Evolutionary conservation across 1,140 invertebrate genomes (phyloP).

Genomic region (Bombyx mandarina): DNA sequence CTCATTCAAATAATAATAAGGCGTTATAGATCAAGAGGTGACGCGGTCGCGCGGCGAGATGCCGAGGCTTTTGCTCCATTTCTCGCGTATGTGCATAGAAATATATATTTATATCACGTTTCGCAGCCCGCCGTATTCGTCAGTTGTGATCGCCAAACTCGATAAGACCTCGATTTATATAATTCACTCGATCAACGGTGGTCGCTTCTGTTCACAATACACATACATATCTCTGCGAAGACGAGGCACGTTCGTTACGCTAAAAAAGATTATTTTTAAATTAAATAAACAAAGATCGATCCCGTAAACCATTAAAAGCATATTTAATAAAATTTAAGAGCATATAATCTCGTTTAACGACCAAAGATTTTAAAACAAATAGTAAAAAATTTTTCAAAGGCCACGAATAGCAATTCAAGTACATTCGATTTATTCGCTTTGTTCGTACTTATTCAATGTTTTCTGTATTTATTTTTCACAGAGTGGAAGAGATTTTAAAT

Average conservation of each 20-base stretch:
- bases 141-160: constrained; percentile 54
- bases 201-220: constrained; percentile 43
- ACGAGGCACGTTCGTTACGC: constrained; percentile 14
- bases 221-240: constrained; percentile 33
- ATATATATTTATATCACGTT: constrained; percentile 63
- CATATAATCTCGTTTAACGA: too few species aligned
- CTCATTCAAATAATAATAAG: constrained; percentile 70
- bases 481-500: constrained; percentile 45
- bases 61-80: constrained; percentile 25
- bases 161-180: constrained; percentile 66
- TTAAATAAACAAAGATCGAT: too few species aligned
- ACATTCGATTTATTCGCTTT: constrained; percentile 1
- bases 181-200: constrained; percentile 58
- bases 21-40: constrained; percentile 61
- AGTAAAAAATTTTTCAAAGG: not conserved
- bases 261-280: too few species aligned
- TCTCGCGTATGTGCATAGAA: constrained; percentile 58
- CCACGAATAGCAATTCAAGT: not conserved
- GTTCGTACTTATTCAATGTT: constrained; percentile 2
- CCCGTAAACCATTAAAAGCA: too few species aligned
- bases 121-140: constrained; percentile 32
- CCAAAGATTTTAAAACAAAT: too few species aligned
- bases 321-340: too few species aligned
- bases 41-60: constrained; percentile 31
- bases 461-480: constrained; percentile 23